Base-by-base conservation (phyloP, 2,797 vertebrate genomes). In the Simalia tracyae region DNA sequence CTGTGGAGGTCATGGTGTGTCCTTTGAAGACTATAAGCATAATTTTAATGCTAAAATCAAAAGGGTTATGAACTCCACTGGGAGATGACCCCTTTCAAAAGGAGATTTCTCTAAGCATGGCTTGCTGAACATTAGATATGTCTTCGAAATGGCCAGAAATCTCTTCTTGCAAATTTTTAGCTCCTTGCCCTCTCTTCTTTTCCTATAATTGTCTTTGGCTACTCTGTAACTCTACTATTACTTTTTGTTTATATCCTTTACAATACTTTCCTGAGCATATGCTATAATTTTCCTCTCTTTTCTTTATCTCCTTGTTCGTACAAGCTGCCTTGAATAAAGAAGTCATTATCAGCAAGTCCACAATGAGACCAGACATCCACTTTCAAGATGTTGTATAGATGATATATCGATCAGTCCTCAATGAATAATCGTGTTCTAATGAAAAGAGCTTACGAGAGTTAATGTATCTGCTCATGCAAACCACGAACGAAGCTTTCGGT, bases 291-390 rank as follows among this genome's bases (percentile, higher is more conserved):
- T 98, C 97, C 98, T 96, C 93, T 95, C 97, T 97, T 97, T 98
- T 98, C 98, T 98, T 99, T 98, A 98, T 98, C 98, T 98, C 96
- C 98, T 98, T 99, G 98, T 99, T 98, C 98, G 98, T 99, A 99
- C 98, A 99, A 98, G 98, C 98, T 96, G 96, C 97, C 97, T 97
- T 99, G 98, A 99, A 99, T 98, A 98, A 98, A 98, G 97, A 98
- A 98, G 98, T 98, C 98, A 98, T 99, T 99, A 99, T 99, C 98
- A 98, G 98, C 94, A 96, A 97, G 95, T 97, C 98, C 98, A 98
- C 98, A 98, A 98, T 98, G 98, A 98, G 97, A 97, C 97, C 98
- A 98, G 98, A 98, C 98, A 97, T 98, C 98, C 98, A 98, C 98
- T 98, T 98, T 98, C 98, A 98, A 98, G 98, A 98, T 97, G 98